Conservation (phyloP, 2,113 vertebrate species). For the Cettia cetti region DNA sequence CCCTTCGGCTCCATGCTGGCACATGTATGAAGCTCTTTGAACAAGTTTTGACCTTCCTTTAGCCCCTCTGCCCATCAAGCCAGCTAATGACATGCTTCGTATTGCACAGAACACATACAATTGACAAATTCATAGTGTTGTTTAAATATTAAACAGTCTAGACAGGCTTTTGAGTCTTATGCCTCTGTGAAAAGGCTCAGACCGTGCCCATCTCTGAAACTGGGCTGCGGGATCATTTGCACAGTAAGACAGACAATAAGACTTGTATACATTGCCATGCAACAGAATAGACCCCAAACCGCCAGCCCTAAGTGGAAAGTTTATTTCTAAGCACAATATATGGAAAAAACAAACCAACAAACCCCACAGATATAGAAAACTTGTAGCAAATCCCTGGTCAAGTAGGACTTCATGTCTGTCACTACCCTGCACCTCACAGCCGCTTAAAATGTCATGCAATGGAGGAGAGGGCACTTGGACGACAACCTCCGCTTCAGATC, state of each 20-base stretch:
- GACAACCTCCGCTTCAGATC: neutral
- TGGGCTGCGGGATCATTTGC: slow-evolving; percentile 56
- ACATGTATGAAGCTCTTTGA: slow-evolving; percentile 30
- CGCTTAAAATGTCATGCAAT: slow-evolving; percentile 53
- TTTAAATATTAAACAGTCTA: slow-evolving; percentile 69
- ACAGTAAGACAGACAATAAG: slow-evolving; percentile 63
- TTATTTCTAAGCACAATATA: slow-evolving; percentile 68
- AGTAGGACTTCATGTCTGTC: slow-evolving; percentile 61
- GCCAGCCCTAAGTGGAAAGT: slow-evolving; percentile 63
- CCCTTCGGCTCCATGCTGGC: slow-evolving; percentile 42
- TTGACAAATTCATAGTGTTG: slow-evolving; percentile 63
- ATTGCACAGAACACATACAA: slow-evolving; percentile 67
- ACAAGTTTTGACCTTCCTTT: slow-evolving; percentile 56
- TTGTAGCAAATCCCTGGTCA: slow-evolving; percentile 69
- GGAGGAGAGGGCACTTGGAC: slow-evolving; percentile 46
- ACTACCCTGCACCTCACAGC: slow-evolving; percentile 61
- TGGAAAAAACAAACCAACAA: slow-evolving; percentile 69
- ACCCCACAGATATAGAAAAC: slow-evolving; percentile 66
- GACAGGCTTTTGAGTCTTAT: slow-evolving; percentile 41
- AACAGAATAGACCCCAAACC: slow-evolving; percentile 63
- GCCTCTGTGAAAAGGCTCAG: slow-evolving; percentile 16
- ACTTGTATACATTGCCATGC: slow-evolving; percentile 67
- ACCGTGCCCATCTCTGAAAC: slow-evolving; percentile 49
- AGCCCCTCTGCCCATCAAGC: slow-evolving; percentile 50
- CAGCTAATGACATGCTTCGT: slow-evolving; percentile 58